Evolutionary conservation across 1,140 invertebrate genomes (phyloP).

Genomic region (Drosophila triauraria): DNA sequence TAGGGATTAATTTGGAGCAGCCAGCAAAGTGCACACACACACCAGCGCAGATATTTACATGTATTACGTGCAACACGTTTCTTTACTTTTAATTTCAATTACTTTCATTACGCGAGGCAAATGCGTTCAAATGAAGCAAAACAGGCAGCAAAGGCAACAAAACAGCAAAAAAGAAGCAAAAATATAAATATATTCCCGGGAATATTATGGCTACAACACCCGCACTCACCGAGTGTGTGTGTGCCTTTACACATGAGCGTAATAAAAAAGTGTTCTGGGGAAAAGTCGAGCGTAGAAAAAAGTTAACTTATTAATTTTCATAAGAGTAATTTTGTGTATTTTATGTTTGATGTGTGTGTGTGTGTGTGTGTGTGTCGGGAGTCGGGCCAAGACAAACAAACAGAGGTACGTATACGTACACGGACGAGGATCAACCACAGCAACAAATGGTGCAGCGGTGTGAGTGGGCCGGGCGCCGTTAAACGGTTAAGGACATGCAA

Average conservation of each 20-base stretch:
- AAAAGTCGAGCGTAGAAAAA: constrained; percentile 68
- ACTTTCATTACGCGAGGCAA: constrained; percentile 78
- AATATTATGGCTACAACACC: constrained; percentile 26
- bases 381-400: constrained; percentile 53
- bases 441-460: constrained; percentile 68
- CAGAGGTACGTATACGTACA: constrained; percentile 33
- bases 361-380: constrained; percentile 1
- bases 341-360: constrained; percentile 61
- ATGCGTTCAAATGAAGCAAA: constrained; percentile 79
- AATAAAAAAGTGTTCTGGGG: constrained; percentile 45
- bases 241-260: constrained; percentile 46
- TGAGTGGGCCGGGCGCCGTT: constrained; percentile 55
- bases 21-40: constrained; percentile 69
- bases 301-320: constrained; percentile 84
- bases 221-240: not conserved
- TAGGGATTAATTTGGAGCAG: constrained; percentile 80
- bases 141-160: constrained; percentile 30
- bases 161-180: constrained; percentile 32
- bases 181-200: constrained; percentile 36
- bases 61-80: constrained; percentile 75
- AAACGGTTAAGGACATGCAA: constrained; percentile 82
- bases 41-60: constrained; percentile 38
- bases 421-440: constrained; percentile 38
- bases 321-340: constrained; percentile 84
- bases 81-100: constrained; percentile 84